Evolutionary conservation across 2,113 vertebrate species (phyloP).

Genomic region (Ranitomeya imitator): DNA sequence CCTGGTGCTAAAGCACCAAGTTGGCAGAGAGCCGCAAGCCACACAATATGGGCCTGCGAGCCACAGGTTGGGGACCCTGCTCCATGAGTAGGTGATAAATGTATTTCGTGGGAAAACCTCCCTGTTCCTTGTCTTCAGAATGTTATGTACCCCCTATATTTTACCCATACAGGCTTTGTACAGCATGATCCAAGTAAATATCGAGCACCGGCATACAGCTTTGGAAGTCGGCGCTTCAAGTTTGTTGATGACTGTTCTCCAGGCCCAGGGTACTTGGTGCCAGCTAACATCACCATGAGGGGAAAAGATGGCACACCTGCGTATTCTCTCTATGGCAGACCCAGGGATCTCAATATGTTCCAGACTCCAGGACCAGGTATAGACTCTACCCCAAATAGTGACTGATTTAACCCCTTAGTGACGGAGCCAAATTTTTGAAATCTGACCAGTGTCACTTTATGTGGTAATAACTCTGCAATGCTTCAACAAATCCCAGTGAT

Average conservation of each 20-base stretch:
- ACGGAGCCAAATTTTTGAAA: no score
- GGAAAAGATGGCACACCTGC: constrained; percentile 74
- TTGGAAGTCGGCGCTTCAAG: constrained; percentile 70
- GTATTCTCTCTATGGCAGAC: constrained; percentile 76
- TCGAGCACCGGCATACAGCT: constrained; percentile 80
- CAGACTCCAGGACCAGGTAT: constrained; percentile 82
- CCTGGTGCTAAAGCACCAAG: no score
- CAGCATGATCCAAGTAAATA: constrained; percentile 79
- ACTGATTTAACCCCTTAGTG: no score
- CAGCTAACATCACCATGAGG: constrained; percentile 71
- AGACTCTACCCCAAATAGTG: neutral
- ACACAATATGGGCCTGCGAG: no score
- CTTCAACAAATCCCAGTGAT: no score
- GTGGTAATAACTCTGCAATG: no score
- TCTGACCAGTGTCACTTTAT: no score
- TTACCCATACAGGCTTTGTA: constrained; percentile 61
- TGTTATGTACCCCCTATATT: neutral
- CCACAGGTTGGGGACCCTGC: no score
- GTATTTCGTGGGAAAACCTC: no score
- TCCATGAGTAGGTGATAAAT: no score
- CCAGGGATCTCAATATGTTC: constrained; percentile 62
- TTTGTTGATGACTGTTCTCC: constrained; percentile 67
- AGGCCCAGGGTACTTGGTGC: constrained; percentile 78
- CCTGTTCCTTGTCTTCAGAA: neutral
- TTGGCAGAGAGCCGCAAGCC: no score